Base-by-base conservation (phyloP, 1,140 invertebrate genomes). In the Anagrus nilaparvatae region DNA sequence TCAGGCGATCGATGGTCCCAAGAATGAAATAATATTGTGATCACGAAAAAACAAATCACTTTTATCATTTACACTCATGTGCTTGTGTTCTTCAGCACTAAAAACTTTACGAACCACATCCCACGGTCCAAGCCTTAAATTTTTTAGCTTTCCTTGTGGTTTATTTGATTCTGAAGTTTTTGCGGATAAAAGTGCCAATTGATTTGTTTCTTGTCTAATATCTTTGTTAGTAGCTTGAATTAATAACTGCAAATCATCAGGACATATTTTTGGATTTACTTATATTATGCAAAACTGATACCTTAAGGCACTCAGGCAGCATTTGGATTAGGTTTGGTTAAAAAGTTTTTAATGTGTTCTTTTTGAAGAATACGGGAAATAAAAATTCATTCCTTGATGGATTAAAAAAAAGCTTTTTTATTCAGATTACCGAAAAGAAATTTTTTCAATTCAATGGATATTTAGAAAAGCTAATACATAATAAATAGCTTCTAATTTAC, bases 41-140 rank as follows among this genome's bases (percentile, higher is more conserved):
- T 99, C 97, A 49, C 91, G 81, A 67, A 99, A 99, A 67, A 98
- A 99, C 28, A 99, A 65, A 57, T 88, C 84, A 32, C 79, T 82
- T 66, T 93, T 96, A 53, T 97, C 88, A 51, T 79, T 69, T 3
- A 93, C 69, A 12, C 66, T 77, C 87, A 93, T 95, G 1, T 67
- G 73, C 51, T 82, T 81, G 49, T 91, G 83, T 40, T 92, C 85
- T 27, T 83, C 76, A 16, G 78, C 72, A 19, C 79, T 81, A 62
- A 98, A 97, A 3, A 97, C 87, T 63, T 87, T 89, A 24, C 82
- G 75, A 30, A 86, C 73, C 1, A 94, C 91, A 52, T 98, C 94
- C 84, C 96, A 99, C 1, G 90, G 87, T 19, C 90, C 90, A 58
- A 95, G 56, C 68, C 85, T 86, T 1, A 92, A 59, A 65, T 96